Evolutionary conservation across 2,888 invertebrate species (phyloP), one percentile per base, ranked within the genome.

Genomic region (Drosophila incognita): DNA sequence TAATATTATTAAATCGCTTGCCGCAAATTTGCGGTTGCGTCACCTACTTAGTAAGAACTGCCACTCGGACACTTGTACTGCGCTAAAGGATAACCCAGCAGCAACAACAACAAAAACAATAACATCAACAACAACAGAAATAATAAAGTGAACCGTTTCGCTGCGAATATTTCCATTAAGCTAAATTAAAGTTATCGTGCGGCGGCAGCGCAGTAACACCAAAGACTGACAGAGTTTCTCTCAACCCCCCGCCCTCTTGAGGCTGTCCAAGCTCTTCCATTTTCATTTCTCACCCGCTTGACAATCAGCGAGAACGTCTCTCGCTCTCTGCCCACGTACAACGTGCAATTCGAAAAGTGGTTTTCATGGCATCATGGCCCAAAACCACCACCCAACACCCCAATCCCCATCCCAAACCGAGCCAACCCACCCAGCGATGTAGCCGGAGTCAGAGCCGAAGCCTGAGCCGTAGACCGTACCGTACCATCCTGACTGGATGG

Each of bases 1-100:
- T 87, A 79, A 74, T 76, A 72, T 81, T 89, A 87, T 87, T 90
- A 90, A 86, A 87, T 83, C 79, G 82, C 74, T 69, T 75, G 88
- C 86, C 86, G 76, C 90, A 87, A 90, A 87, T 86, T 87, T 89
- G 89, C 88, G 90, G 90, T 89, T 89, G 90, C 90, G 89, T 89
- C 89, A 89, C 88, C 91, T 90, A 88, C 86, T 87, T 88, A 89
- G 73, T 76, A 74, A 69, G 27, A 35, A 53, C 68, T 49, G 48
- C 59, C 66, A 54, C 57, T 60, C 62, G 58, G 70, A 69, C 79
- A 51, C 58, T 64, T 58, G 64, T 38, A 61, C 52, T 54, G 79
- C 80, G 80, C 76, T 60, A 57, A 81, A 80, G 79, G 82, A 78
- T 79, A 78, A 74, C 64, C 69, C 49, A 62, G 6, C 51, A 62